These are phyloP conservation scores for Acanthosepion esculentum DNA, from an alignment of 2,888 invertebrate genomes.

Conservation along the genomic window DNA sequence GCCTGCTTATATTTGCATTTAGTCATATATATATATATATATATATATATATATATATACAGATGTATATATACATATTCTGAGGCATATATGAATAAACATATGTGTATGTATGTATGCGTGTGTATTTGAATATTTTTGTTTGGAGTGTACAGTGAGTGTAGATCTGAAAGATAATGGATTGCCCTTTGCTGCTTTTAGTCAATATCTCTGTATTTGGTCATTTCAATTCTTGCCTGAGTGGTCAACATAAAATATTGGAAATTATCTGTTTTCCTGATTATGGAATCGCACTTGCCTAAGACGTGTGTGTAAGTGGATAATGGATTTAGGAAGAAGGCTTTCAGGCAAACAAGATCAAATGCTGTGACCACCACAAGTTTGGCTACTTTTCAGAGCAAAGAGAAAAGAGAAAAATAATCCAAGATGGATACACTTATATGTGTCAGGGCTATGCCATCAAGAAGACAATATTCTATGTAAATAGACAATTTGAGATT, in stretches of 20 bases:
- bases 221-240: background rate
- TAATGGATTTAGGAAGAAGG: slow-evolving; percentile 5
- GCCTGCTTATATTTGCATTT: background rate
- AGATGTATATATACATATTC: background rate
- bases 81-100: background rate
- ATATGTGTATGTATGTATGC: background rate
- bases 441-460: background rate
- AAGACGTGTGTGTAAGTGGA: slow-evolving; percentile 33
- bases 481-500: background rate
- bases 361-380: background rate
- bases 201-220: background rate
- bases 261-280: slow-evolving; percentile 22
- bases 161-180: background rate
- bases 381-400: slow-evolving; percentile 21
- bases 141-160: background rate
- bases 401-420: background rate
- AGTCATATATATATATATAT: background rate
- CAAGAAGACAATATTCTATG: background rate
- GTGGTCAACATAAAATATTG: background rate
- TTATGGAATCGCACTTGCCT: slow-evolving; percentile 2
- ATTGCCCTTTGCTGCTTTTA: background rate
- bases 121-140: background rate
- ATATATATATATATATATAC: background rate
- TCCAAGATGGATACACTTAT: background rate
- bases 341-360: slow-evolving; percentile 5